Evolutionary conservation across 1,140 invertebrate species (phyloP), one percentile per base, ranked within the genome.

Genomic region (Solen grandis): DNA sequence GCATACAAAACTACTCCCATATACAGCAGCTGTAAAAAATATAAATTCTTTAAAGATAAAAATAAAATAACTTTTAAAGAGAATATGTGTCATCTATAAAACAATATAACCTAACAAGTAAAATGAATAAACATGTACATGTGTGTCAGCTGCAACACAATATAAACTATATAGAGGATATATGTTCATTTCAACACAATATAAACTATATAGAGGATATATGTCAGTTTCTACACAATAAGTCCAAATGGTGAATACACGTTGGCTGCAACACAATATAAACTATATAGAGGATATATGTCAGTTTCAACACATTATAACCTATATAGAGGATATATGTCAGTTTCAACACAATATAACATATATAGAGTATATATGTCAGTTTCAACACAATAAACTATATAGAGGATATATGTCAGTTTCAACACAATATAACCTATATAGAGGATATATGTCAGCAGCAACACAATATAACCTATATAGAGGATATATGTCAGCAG

Each of bases 1-100:
- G 97, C 97, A 89, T 98, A 97, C 2, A 98, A 95, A 5, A 97
- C 97, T 0, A 99, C 96, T 2, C 97, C 96, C 52, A 97, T 97
- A 90, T 98, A 98, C 50, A 98, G 92, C 79, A 96, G 93, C 96
- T 97, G 92, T 66, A 86, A 84, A 5, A 69, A 57, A 4, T 13
- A 52, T 22, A 4, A 13, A 14, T 25, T 52, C 8, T 68, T 66
- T 14, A 19, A 33, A 35, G 19, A 38, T 27, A 2, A 38, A 33
- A 19, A 27, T 70, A 38, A 38, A 52, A 65, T 16, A 25, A 38
- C 1, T 63, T 19, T 63, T 36, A 31, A 59, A 35, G 14, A 36
- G 25, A 19, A 16, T 0, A 35, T 31, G 35, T 62, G 38, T 65
- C 33, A 59, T 60, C 13, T n/a, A 41, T 74, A 35, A 1, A n/a